Evolutionary conservation across 2,113 vertebrate genomes (phyloP), one percentile per base, ranked within the genome.

Genomic region (Lophura nycthemera): DNA sequence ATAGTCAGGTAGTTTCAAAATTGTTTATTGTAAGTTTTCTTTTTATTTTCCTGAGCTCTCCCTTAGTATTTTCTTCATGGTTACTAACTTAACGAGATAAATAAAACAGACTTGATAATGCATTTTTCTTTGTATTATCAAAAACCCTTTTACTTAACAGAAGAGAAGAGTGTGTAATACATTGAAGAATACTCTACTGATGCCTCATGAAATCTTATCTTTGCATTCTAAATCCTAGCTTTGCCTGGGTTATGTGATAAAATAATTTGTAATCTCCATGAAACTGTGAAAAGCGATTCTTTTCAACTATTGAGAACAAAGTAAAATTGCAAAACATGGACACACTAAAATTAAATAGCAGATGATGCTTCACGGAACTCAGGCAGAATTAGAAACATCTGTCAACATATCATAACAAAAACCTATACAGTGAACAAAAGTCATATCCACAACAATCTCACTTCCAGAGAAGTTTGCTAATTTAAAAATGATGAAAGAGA

Each of bases 321-420:
- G 47, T 27, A 90, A 79, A 91, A 90, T 43, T 67, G 27, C 22
- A 93, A 81, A 90, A 77, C 0, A 0, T n/a, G 38, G 32, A n/a
- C 56, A 72, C 14, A 21, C 34, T 83, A 87, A 89, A 86, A 90
- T 90, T 82, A 90, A 93, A 81, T 57, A 90, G 59, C 40, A 63
- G 36, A 38, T 0, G 3, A 84, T 81, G 69, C 65, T 61, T 89
- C 80, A 75, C 1, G 75, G 83, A 89, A 78, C 71, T 69, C 77
- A 38, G 36, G 27, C 40, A 90, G 59, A 84, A 94, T 66, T 17
- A 84, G 27, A 94, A 96, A 93, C 67, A 87, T 83, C 50, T 94
- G 74, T 63, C 89, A 85, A 79, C 19, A 45, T 45, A 84, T 6
- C 5, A 1, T 42, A 86, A 88, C 36, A 80, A 73, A 94, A 83